These are phyloP conservation scores for Litoditis marina DNA, from an alignment of 2,888 invertebrate genomes.

Conservation along the genomic window DNA sequence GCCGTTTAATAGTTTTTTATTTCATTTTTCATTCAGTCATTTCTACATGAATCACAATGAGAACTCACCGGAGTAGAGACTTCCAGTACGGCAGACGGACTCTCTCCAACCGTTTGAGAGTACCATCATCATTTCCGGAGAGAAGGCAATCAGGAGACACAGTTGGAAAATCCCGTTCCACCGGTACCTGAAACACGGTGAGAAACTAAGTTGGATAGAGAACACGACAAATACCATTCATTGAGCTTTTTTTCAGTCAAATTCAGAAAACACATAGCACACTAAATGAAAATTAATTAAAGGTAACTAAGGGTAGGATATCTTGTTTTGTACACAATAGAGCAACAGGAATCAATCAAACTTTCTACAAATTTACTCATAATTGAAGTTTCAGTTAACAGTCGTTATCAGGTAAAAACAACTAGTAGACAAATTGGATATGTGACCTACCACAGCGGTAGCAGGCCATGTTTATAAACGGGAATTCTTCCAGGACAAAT, in stretches of 20 bases:
- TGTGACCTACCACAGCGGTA: slow-evolving; percentile 18
- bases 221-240: too few species aligned
- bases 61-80: slow-evolving; percentile 23
- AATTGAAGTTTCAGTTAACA: too few species aligned
- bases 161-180: slow-evolving; percentile 25
- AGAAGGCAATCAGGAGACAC: slow-evolving; percentile 16
- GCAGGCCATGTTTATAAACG: slow-evolving; percentile 9
- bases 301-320: too few species aligned
- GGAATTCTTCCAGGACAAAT: slow-evolving; percentile 6
- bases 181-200: slow-evolving; percentile 20
- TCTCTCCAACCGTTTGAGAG: slow-evolving; percentile 27
- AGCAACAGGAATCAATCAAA: too few species aligned
- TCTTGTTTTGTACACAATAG: too few species aligned
- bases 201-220: background rate
- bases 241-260: too few species aligned
- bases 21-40: background rate
- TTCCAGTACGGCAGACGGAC: slow-evolving; percentile 26
- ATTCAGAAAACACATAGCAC: too few species aligned
- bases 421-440: slow-evolving; percentile 19
- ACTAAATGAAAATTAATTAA: too few species aligned
- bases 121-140: slow-evolving; percentile 25
- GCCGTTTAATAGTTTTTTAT: too few species aligned
- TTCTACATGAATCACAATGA: background rate
- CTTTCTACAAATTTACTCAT: too few species aligned
- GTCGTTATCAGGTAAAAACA: too few species aligned